These are phyloP conservation scores for Ceratoteleas bidentatus DNA, from an alignment of 1,140 invertebrate genomes.

Conservation along the genomic window DNA sequence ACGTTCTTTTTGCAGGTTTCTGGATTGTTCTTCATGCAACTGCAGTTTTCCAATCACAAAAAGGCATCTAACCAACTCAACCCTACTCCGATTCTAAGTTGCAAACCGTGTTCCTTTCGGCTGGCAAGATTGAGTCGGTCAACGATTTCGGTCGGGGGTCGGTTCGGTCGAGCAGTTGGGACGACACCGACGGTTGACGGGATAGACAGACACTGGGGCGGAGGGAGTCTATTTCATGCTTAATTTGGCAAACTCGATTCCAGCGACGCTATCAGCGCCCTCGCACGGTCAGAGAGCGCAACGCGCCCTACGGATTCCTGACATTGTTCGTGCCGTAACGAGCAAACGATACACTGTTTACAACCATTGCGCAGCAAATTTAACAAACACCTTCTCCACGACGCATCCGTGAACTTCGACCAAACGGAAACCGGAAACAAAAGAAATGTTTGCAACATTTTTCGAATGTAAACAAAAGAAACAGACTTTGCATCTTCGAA, in stretches of 20 bases:
- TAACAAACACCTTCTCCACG: background rate
- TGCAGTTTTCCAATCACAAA: no score
- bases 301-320: constrained; percentile 33
- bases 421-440: no score
- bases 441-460: no score
- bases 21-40: no score
- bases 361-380: background rate
- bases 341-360: constrained; percentile 22
- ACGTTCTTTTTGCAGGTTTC: no score
- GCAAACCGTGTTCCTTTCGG: constrained; percentile 22
- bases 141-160: constrained; percentile 15
- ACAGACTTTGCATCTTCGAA: constrained; percentile 4
- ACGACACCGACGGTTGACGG: constrained; percentile 71
- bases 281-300: constrained; percentile 64
- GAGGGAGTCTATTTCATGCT: constrained; percentile 82
- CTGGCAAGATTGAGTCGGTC: constrained; percentile 47
- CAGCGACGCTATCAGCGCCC: constrained; percentile 63
- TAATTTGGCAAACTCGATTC: constrained; percentile 81
- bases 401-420: no score
- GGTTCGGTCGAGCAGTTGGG: constrained; percentile 37
- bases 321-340: constrained; percentile 33
- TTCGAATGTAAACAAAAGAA: background rate
- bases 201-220: constrained; percentile 73
- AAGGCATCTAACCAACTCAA: no score
- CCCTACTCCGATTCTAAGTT: background rate